Base-by-base conservation (phyloP, 1,140 invertebrate species). In the Mycetomoellerius zeteki region DNA sequence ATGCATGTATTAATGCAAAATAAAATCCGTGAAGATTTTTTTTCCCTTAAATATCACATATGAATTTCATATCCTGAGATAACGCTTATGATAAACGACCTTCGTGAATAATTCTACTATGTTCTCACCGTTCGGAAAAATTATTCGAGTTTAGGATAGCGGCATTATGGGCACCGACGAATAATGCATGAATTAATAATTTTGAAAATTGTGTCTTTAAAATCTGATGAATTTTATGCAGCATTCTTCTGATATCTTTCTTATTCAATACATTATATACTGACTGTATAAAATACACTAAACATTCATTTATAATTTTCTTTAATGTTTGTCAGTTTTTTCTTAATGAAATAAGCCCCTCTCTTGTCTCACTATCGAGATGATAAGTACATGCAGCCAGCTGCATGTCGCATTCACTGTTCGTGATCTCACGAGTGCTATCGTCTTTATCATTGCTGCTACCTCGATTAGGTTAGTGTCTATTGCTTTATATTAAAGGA, bases 121-220 rank as follows among this genome's bases (percentile, higher is more conserved):
- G 56, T 69, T 71, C 33, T 71, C 33, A 16, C 30, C 19, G 43
- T 72, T 72, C 5, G 24, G 43, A 72, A 82, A 82, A 82, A 58
- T 82, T 72, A 82, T 47, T 27, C 21, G 71, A 72, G 21, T 30
- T 72, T 16, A 43, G 16, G 37, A 37, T 69, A n/a, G 1, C n/a
- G 6, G 30, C 50, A n/a, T 78, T 78, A 52, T 64, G 56, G 37
- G 14, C 16, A 12, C n/a, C 16, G 10, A 21, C n/a, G 27, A 69
- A 54, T 69, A 69, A 33, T 78, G 27, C 19, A 52, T 67, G n/a
- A 67, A 19, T 80, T 80, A 80, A 80, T 80, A 80, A 80, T 80
- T 80, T 69, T 54, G 1, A 0, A 30, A 80, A 54, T 69, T 33
- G 16, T 69, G 8, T 54, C 1, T 8, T 27, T 10, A 21, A 21